These are phyloP conservation scores for Mesocentrotus franciscanus DNA, from an alignment of 53 echinoderm and acorn worm species.

Conservation along the genomic window DNA sequence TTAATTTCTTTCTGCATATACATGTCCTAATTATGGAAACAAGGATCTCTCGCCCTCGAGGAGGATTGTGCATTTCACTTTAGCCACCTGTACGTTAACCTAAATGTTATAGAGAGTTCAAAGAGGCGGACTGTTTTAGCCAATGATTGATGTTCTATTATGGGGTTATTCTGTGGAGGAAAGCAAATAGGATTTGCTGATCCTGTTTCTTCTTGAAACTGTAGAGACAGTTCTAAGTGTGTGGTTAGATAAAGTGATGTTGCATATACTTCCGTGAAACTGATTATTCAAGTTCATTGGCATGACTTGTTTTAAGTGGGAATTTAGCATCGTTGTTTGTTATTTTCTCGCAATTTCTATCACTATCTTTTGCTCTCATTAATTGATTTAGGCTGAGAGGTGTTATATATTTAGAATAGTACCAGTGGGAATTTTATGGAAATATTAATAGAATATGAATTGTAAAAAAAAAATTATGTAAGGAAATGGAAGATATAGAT, in stretches of 20 bases:
- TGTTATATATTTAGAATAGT: background rate
- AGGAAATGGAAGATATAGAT: background rate
- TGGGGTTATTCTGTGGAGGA: background rate
- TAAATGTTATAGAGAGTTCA: background rate
- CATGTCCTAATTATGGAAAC: conserved; percentile 8
- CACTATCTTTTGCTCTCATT: background rate
- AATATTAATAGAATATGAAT: conserved; percentile 13
- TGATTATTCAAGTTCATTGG: background rate
- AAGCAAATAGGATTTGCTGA: background rate
- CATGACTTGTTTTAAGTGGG: background rate
- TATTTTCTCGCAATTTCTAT: conserved; percentile 2
- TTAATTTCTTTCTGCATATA: background rate
- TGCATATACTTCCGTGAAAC: background rate
- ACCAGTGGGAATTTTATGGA: background rate
- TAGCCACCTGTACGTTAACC: background rate
- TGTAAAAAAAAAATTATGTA: background rate
- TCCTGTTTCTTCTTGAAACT: conserved; percentile 19
- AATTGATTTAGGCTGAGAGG: background rate
- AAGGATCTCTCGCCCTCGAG: background rate
- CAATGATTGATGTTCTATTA: background rate
- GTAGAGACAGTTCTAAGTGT: background rate
- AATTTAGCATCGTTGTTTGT: background rate
- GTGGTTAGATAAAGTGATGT: background rate
- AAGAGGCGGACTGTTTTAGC: background rate
- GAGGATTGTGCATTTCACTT: background rate